Percentiles rank a stretch among this genome's conserved stretches.
phyloP scores from a whole-genome alignment of 2,113 vertebrate genomes.

The Columba janthina region DNA sequence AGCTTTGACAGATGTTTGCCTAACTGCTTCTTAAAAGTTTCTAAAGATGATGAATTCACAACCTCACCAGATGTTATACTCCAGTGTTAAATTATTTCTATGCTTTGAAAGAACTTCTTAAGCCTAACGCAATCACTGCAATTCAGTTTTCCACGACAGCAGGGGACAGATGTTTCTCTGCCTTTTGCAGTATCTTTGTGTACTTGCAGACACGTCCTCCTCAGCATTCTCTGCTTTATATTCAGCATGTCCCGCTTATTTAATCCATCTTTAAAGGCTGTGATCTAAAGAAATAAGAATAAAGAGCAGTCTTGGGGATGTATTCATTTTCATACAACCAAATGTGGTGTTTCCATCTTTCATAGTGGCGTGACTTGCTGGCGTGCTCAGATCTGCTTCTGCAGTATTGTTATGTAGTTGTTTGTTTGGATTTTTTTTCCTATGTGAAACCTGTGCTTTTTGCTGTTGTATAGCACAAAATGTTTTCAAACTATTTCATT shows the following conservation, averaged over 20 bases:
- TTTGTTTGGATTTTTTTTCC: too few relatives aligned
- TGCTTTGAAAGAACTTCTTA: constrained; percentile 6
- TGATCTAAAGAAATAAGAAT: not conserved
- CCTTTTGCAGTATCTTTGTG: not conserved
- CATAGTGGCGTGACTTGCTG: not conserved
- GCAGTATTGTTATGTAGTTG: not conserved
- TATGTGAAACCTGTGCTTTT: not conserved
- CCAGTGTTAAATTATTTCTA: not conserved
- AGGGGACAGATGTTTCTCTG: not conserved
- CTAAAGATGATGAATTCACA: not conserved
- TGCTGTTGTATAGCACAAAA: fast-evolving
- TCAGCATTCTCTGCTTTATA: not conserved
- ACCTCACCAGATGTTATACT: constrained; percentile 23
- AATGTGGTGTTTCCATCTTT: not conserved
- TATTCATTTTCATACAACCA: not conserved
- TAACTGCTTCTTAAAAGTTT: constrained; percentile 13
- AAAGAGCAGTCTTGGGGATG: not conserved
- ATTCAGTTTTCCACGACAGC: not conserved
- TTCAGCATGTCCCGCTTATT: fast-evolving
- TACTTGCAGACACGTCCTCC: not conserved
- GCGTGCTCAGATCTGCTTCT: not conserved
- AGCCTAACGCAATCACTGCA: not conserved
- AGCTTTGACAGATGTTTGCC: constrained; percentile 28
- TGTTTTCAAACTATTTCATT: not conserved
- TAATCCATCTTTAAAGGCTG: not conserved